A percentile compares a stretch with the other conserved stretches of the same genome.
Conservation (phyloP, 2,113 vertebrate species). For the Hemichromis elongatus region DNA sequence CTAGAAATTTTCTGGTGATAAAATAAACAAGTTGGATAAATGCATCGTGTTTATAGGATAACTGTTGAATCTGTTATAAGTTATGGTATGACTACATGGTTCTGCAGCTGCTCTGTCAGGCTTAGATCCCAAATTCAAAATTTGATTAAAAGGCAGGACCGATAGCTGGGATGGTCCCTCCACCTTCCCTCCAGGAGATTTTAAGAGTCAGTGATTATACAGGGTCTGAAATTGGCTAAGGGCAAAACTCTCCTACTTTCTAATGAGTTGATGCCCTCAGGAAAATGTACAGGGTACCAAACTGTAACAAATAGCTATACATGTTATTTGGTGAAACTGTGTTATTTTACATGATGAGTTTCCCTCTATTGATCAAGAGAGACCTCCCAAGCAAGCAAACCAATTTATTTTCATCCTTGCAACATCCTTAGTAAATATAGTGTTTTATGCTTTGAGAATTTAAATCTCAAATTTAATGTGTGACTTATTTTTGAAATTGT, state of each 20-base stretch:
- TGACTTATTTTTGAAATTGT: not conserved
- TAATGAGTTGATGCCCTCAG: not conserved
- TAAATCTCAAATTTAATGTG: not conserved
- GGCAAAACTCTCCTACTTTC: not conserved
- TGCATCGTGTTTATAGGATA: not conserved
- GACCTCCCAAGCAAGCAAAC: not conserved
- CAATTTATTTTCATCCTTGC: not conserved
- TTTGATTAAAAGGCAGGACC: accelerated
- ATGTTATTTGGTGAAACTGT: not conserved
- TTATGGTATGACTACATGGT: not conserved
- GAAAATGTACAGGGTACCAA: not conserved
- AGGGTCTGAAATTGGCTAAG: not conserved
- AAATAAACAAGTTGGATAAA: not conserved
- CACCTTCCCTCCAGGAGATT: not conserved
- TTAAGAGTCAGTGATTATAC: not conserved
- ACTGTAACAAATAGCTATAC: not conserved
- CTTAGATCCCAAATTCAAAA: not conserved
- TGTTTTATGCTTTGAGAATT: not conserved
- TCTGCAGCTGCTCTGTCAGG: not conserved
- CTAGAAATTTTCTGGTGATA: not conserved
- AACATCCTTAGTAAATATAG: not conserved
- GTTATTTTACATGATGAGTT: not conserved
- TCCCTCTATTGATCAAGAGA: not conserved
- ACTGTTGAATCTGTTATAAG: not conserved
- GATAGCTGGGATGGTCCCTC: not conserved